Percentiles rank a stretch among this genome's conserved stretches.
These are phyloP conservation scores for Blastobasis adustella DNA, from an alignment of 2,888 invertebrate species.

Conservation along the genomic window DNA sequence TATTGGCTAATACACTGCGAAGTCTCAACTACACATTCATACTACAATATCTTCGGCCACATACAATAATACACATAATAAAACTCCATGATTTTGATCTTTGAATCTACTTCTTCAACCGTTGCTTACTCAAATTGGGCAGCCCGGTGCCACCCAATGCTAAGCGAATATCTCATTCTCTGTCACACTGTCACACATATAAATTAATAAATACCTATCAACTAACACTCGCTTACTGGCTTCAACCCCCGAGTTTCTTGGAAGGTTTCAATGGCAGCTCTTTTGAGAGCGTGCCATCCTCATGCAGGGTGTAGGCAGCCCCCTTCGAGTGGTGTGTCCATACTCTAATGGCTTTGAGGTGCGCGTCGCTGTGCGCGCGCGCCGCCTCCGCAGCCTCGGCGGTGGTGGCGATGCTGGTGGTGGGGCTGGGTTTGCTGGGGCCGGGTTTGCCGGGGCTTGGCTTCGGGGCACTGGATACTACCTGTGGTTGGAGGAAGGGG, in stretches of 20 bases:
- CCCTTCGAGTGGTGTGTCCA: constrained; percentile 62
- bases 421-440: constrained; percentile 13
- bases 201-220: constrained; percentile 2
- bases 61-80: no score
- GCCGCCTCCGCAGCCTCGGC: constrained; percentile 19
- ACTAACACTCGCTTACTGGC: not conserved
- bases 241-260: not conserved
- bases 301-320: constrained; percentile 56
- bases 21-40: no score
- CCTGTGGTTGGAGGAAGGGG: not conserved
- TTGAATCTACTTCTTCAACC: no score
- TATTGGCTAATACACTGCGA: no score
- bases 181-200: not conserved
- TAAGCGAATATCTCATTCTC: no score
- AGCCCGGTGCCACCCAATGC: no score
- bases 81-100: no score
- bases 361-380: constrained; percentile 53
- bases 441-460: constrained; percentile 6
- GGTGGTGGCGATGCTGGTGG: constrained; percentile 35
- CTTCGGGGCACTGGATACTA: no score
- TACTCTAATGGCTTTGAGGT: constrained; percentile 56
- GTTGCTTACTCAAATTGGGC: no score
- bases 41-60: no score
- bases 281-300: constrained; percentile 53
- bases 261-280: constrained; percentile 29